Percentiles rank a stretch among this genome's conserved stretches.
Evolutionary conservation across 2,888 invertebrate species (phyloP).

Genomic region (Dexiosoma caninum): DNA sequence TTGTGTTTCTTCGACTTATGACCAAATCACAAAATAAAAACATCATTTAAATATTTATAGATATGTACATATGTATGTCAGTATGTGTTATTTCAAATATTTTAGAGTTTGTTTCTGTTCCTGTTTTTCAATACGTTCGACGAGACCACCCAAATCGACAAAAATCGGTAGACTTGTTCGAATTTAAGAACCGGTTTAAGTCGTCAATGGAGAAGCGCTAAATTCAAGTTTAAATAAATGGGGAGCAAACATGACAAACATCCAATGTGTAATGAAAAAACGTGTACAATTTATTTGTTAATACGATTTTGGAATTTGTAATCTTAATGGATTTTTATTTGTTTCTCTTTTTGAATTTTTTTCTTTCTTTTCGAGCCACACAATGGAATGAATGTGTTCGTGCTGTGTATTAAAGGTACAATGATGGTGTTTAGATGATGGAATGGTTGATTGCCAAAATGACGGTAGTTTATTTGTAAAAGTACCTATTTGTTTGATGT

Average conservation of each 20-base stretch:
- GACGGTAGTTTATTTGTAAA: constrained; percentile 54
- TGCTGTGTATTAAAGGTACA: not conserved
- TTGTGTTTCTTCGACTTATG: constrained; percentile 13
- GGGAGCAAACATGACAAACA: constrained; percentile 26
- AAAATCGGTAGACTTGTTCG: constrained; percentile 39
- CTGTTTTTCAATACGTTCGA: constrained; percentile 29
- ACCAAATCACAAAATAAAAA: constrained; percentile 25
- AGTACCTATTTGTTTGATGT: constrained; percentile 54
- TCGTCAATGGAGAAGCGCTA: constrained; percentile 44
- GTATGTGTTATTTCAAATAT: constrained; percentile 7
- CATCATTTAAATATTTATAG: constrained; percentile 7
- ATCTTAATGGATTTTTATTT: constrained; percentile 52
- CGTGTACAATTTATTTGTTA: constrained; percentile 14
- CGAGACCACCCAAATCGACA: constrained; percentile 55
- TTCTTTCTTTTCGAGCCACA: not conserved
- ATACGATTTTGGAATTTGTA: constrained; percentile 32
- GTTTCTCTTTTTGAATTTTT: constrained; percentile 14
- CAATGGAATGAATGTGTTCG: not conserved
- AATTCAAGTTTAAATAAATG: constrained; percentile 48
- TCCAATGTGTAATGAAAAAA: not conserved
- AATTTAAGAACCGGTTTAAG: constrained; percentile 53
- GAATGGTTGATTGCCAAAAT: constrained; percentile 52
- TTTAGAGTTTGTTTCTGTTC: not conserved
- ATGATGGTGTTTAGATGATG: constrained; percentile 40
- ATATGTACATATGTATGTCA: not conserved